Percentiles rank a stretch among this genome's conserved stretches.
phyloP scores from a whole-genome alignment of 2,888 invertebrate genomes.

The Eilema depressum region DNA sequence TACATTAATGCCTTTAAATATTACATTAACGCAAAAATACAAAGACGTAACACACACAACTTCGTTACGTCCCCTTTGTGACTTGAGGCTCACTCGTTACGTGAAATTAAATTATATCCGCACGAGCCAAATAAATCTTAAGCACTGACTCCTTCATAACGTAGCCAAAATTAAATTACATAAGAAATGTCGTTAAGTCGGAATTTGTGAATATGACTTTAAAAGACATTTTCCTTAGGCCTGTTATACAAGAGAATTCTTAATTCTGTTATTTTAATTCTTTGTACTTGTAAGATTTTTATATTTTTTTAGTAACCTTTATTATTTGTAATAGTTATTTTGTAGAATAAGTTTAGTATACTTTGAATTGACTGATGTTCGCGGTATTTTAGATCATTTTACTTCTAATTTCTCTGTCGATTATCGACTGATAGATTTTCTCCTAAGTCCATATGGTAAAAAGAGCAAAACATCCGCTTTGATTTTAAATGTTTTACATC shows the following conservation, averaged over 20 bases:
- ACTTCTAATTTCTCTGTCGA: no score
- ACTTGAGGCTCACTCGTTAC: conserved; percentile 14
- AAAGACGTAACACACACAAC: conserved; percentile 1
- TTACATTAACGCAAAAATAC: conserved; percentile 9
- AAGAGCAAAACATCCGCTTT: no score
- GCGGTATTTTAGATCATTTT: no score
- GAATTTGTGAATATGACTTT: conserved; percentile 10
- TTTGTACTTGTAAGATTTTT: not conserved
- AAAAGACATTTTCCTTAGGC: not conserved
- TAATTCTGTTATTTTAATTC: not conserved
- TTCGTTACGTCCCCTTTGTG: conserved; percentile 17
- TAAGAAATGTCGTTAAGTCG: conserved; percentile 28
- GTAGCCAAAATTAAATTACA: conserved; percentile 28
- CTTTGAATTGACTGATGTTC: no score
- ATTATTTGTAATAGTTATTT: not conserved
- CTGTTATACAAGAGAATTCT: not conserved
- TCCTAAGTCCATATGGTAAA: no score
- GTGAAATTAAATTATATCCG: conserved; percentile 31
- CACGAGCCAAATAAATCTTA: conserved; percentile 38
- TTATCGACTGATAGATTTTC: no score
- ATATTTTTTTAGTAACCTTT: not conserved
- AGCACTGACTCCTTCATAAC: conserved; percentile 21
- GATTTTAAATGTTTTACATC: no score
- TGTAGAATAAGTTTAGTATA: no score
- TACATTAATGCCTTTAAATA: no score